Conservation (phyloP, 2,113 vertebrate genomes). For the Erythrocercus mccallii region DNA sequence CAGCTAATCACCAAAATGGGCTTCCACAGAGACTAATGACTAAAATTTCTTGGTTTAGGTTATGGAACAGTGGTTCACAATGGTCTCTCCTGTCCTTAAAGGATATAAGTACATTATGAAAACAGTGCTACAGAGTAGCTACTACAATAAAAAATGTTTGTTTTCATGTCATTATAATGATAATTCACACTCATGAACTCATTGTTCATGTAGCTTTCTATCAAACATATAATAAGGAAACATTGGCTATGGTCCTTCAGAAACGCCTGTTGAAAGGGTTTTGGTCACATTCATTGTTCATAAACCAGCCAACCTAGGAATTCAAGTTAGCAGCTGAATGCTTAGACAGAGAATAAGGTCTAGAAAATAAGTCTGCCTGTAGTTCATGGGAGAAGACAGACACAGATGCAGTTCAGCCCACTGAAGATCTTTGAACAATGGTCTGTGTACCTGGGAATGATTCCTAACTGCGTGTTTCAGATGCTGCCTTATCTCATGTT, state of each 20-base stretch:
- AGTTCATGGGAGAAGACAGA: neutral
- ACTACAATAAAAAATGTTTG: neutral
- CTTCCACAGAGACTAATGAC: neutral
- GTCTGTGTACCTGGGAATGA: neutral
- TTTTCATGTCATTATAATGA: neutral
- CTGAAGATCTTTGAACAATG: neutral
- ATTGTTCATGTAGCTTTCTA: neutral
- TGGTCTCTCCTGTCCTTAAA: neutral
- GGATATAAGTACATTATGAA: neutral
- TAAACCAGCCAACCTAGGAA: neutral
- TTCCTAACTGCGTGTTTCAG: neutral
- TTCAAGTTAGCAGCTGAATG: neutral
- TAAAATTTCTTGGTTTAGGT: neutral
- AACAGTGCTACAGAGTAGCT: neutral
- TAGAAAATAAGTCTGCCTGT: neutral
- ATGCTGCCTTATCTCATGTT: neutral
- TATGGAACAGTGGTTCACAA: neutral
- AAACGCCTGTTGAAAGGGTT: neutral
- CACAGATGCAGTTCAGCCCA: neutral
- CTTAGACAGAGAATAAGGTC: neutral
- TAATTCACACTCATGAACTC: neutral
- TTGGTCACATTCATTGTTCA: neutral
- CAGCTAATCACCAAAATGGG: neutral
- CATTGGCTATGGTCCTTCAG: neutral
- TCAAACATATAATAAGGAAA: neutral